Evolutionary conservation across 2,888 invertebrate species (phyloP).

Genomic region (Plagodis dolabraria): DNA sequence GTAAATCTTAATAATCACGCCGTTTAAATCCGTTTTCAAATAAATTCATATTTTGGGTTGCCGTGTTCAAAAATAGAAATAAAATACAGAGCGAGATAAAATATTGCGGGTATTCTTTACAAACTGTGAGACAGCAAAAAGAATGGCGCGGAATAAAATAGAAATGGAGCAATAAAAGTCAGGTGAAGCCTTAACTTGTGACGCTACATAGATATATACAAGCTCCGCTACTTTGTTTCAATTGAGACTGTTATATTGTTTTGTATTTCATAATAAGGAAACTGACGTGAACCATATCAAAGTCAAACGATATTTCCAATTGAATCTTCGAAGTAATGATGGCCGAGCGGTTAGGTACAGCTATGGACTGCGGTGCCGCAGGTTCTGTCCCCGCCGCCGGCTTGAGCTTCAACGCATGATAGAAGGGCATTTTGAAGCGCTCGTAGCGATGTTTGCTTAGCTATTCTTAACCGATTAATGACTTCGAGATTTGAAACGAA

Average conservation of each 20-base stretch:
- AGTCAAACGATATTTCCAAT: too few species aligned
- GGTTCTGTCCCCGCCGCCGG: too few species aligned
- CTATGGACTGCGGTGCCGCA: too few species aligned
- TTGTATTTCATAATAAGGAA: neutral
- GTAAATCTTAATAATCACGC: conserved; percentile 26
- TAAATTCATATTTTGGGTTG: conserved; percentile 26
- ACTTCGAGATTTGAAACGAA: too few species aligned
- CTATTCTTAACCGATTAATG: too few species aligned
- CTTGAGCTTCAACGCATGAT: too few species aligned
- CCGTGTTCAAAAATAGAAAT: conserved; percentile 30
- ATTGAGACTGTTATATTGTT: conserved; percentile 26
- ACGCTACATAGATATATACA: conserved; percentile 28
- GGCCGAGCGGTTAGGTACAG: too few species aligned
- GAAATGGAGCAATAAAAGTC: conserved; percentile 42
- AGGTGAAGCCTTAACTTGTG: conserved; percentile 40
- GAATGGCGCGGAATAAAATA: conserved; percentile 42
- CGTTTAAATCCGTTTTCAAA: conserved; percentile 27
- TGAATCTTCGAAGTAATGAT: too few species aligned
- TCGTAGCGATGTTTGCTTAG: too few species aligned
- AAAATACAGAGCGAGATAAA: conserved; percentile 32
- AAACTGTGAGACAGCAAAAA: conserved; percentile 35
- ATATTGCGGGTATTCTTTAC: conserved; percentile 34
- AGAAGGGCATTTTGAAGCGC: too few species aligned
- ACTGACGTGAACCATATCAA: too few species aligned
- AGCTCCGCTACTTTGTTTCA: conserved; percentile 28